phyloP scores from a whole-genome alignment of 2,113 vertebrate genomes.

The Triplophysa dalaica region DNA sequence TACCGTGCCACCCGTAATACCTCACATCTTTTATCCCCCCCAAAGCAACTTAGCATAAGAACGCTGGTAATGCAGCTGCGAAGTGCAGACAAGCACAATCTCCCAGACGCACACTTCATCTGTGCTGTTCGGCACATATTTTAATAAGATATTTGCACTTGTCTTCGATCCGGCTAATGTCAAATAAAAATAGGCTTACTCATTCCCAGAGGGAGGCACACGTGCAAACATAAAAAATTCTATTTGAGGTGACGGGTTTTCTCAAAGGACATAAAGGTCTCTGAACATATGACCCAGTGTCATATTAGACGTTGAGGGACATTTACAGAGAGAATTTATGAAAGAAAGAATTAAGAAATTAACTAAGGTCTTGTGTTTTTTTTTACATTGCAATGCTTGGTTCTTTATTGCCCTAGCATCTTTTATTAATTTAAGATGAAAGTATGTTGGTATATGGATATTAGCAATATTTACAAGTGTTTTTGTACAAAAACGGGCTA shows the following conservation, averaged over 20 bases:
- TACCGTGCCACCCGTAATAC: conserved; percentile 31
- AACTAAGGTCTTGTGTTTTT: too few relatives aligned
- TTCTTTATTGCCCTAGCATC: neutral
- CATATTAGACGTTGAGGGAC: neutral
- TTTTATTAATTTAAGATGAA: neutral
- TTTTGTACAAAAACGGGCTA: too few relatives aligned
- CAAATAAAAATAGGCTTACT: conserved; percentile 38
- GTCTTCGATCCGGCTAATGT: conserved; percentile 36
- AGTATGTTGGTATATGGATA: neutral
- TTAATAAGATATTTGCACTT: conserved; percentile 46
- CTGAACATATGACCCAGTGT: neutral
- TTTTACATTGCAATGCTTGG: neutral
- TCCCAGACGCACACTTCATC: conserved; percentile 42
- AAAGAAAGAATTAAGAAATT: neutral
- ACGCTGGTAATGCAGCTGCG: conserved; percentile 47
- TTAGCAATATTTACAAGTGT: neutral
- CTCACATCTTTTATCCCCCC: conserved; percentile 48
- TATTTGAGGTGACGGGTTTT: conserved; percentile 27
- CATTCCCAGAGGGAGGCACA: conserved; percentile 31
- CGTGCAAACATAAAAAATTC: conserved; percentile 30
- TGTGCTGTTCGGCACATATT: conserved; percentile 33
- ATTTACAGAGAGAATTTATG: neutral
- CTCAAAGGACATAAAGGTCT: conserved; percentile 3
- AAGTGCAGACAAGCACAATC: conserved; percentile 53
- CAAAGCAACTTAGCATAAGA: conserved; percentile 47